Conservation (phyloP, 2,888 invertebrate genomes). For the Corythucha ciliata region DNA sequence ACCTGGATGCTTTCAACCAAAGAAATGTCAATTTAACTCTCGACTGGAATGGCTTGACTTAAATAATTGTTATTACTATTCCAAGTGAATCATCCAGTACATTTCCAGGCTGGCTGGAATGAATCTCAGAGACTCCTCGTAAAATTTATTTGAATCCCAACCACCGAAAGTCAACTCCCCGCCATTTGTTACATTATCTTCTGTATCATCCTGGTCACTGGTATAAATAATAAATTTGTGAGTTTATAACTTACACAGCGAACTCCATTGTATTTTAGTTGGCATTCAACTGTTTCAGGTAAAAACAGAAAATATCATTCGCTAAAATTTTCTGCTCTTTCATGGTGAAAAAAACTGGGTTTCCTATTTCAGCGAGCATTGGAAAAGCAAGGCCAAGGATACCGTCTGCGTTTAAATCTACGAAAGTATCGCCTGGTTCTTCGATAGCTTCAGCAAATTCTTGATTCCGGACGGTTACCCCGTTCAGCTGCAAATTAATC, state of each 20-base stretch:
- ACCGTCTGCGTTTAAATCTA: slow-evolving; percentile 98
- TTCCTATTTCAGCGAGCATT: slow-evolving; percentile 78
- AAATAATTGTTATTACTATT: slow-evolving; percentile 49
- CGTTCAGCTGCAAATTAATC: neutral
- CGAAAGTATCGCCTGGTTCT: slow-evolving; percentile 92
- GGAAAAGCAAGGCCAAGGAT: slow-evolving; percentile 90
- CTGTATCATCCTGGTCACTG: slow-evolving; percentile 41
- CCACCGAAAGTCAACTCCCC: slow-evolving; percentile 92
- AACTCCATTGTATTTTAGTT: too few relatives aligned
- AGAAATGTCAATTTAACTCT: too few relatives aligned
- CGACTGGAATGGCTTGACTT: too few relatives aligned
- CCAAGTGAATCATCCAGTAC: slow-evolving; percentile 97
- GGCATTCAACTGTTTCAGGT: slow-evolving; percentile 19
- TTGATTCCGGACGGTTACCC: slow-evolving; percentile 47
- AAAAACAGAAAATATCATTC: slow-evolving; percentile 17
- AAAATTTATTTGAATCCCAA: slow-evolving; percentile 81
- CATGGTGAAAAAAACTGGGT: slow-evolving; percentile 88
- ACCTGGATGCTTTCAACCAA: too few relatives aligned
- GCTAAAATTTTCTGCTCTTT: slow-evolving; percentile 49
- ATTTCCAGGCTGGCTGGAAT: slow-evolving; percentile 70
- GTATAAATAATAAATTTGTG: slow-evolving; percentile 1
- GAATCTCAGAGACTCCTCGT: slow-evolving; percentile 74
- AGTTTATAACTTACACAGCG: too few relatives aligned
- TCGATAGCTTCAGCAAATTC: slow-evolving; percentile 92
- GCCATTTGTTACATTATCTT: too few relatives aligned